phyloP scores from a whole-genome alignment of 2,888 invertebrate species.

The Ectemnius lituratus region DNA sequence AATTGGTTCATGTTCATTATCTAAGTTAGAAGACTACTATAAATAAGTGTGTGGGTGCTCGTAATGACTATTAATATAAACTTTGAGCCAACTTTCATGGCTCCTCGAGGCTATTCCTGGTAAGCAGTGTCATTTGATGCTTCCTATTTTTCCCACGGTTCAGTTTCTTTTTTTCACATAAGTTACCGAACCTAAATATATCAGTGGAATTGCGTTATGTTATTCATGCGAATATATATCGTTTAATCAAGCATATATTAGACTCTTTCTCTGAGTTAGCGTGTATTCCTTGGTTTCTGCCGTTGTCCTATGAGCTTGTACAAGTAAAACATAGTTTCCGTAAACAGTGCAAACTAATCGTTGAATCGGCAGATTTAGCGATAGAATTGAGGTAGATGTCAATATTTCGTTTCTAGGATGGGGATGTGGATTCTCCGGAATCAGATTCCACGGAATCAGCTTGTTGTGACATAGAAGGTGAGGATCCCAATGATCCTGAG shows the following conservation, averaged over 20 bases:
- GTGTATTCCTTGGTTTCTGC: slow-evolving; percentile 51
- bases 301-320: slow-evolving; percentile 53
- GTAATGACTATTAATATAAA: slow-evolving; percentile 64
- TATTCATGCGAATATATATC: slow-evolving; percentile 25
- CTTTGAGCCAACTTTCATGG: slow-evolving; percentile 66
- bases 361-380: slow-evolving; percentile 25
- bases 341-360: slow-evolving; percentile 42
- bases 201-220: slow-evolving; percentile 38
- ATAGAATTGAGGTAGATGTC: slow-evolving; percentile 45
- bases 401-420: slow-evolving; percentile 72
- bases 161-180: slow-evolving; percentile 51
- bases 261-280: slow-evolving; percentile 47
- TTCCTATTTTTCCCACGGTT: slow-evolving; percentile 55
- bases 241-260: slow-evolving; percentile 43
- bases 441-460: slow-evolving; percentile 80
- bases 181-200: slow-evolving; percentile 41
- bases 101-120: slow-evolving; percentile 64
- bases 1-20: slow-evolving; percentile 47
- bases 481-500: slow-evolving; percentile 92
- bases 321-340: slow-evolving; percentile 47
- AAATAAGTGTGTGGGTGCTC: slow-evolving; percentile 50
- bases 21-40: slow-evolving; percentile 54
- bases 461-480: slow-evolving; percentile 81
- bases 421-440: slow-evolving; percentile 78
- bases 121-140: slow-evolving; percentile 63